These are phyloP conservation scores for Yponomeuta plumbellus DNA, from an alignment of 2,888 invertebrate genomes.

Conservation along the genomic window DNA sequence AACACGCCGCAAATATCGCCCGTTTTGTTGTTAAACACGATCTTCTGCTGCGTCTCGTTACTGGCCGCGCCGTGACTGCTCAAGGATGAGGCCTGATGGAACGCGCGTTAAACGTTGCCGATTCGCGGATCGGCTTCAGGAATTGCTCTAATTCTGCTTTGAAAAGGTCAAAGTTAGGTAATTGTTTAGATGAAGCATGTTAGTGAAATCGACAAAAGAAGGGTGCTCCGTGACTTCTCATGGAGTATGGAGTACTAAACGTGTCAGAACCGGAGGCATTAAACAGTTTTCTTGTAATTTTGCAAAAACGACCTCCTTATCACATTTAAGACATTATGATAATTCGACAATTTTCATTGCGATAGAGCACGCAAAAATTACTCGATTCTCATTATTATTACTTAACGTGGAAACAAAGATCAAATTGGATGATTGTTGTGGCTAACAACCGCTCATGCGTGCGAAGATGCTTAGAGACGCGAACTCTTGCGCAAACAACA, in stretches of 20 bases:
- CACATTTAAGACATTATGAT: not conserved
- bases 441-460: conserved; percentile 5
- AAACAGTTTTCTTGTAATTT: not conserved
- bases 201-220: not conserved
- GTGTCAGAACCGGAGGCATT: too few species aligned
- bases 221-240: too few species aligned
- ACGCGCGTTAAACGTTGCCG: not conserved
- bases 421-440: conserved; percentile 13
- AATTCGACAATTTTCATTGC: not conserved
- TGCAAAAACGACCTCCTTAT: not conserved
- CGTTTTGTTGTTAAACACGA: conserved; percentile 7
- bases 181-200: not conserved
- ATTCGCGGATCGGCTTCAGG: not conserved
- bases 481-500: conserved; percentile 26
- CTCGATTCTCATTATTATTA: conserved; percentile 13
- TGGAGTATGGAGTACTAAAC: too few species aligned
- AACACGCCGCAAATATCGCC: conserved; percentile 15
- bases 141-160: not conserved
- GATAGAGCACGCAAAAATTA: conserved; percentile 5
- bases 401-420: conserved; percentile 7
- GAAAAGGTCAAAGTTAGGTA: not conserved
- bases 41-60: conserved; percentile 5
- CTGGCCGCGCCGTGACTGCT: not conserved
- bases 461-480: conserved; percentile 1
- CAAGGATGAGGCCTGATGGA: not conserved